Conservation (phyloP, 23 tunicate species). For the Styela clava region DNA sequence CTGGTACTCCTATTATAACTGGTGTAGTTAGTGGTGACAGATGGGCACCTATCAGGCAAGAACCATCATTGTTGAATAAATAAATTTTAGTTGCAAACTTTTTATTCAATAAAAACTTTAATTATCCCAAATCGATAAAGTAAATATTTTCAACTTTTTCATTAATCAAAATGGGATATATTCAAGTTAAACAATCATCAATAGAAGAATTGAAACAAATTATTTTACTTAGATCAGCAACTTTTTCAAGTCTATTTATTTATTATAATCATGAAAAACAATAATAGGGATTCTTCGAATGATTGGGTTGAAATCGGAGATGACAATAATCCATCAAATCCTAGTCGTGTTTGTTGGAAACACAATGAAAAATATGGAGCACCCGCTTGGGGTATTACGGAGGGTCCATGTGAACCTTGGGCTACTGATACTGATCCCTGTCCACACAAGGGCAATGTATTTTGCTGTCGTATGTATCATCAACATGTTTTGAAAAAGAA, state of each 20-base stretch:
- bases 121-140: no score
- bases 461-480: constrained; percentile 62
- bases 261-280: no score
- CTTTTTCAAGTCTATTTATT: no score
- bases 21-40: constrained; percentile 47
- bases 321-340: constrained; percentile 25
- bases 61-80: not conserved
- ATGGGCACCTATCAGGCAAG: constrained; percentile 76
- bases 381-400: constrained; percentile 47
- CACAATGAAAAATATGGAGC: constrained; percentile 54
- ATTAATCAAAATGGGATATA: no score
- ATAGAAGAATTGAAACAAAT: no score
- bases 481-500: not conserved
- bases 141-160: no score
- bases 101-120: no score
- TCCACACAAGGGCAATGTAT: constrained; percentile 56
- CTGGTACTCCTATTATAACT: constrained; percentile 33
- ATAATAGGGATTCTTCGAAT: constrained; percentile 46
- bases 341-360: constrained; percentile 41
- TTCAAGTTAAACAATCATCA: no score
- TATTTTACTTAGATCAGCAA: no score
- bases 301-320: constrained; percentile 71
- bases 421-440: constrained; percentile 37
- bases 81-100: not conserved
- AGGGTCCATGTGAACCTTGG: constrained; percentile 46